A percentile compares a stretch with the other conserved stretches of the same genome.
Evolutionary conservation across 64 coral and sea anemone species (phyloP).

Genomic region (Montipora capricornis): DNA sequence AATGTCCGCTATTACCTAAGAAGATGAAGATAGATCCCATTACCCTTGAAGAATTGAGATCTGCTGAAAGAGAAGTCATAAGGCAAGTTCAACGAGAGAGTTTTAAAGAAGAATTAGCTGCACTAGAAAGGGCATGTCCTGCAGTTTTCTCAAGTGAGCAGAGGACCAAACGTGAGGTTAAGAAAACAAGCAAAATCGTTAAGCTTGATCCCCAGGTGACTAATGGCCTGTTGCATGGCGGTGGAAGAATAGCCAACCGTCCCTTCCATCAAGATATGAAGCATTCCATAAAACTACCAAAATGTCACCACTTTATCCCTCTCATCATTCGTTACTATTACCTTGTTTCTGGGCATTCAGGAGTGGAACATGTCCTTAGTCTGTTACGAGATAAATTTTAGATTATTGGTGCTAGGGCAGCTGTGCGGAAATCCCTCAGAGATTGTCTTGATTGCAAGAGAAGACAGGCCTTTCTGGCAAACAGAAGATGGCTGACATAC

Average conservation of each 20-base stretch:
- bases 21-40: not conserved
- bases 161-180: not conserved
- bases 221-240: too few relatives aligned
- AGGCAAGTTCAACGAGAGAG: not conserved
- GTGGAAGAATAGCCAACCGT: too few relatives aligned
- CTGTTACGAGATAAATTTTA: too few relatives aligned
- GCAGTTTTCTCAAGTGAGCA: not conserved
- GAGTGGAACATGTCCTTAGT: too few relatives aligned
- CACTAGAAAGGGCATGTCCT: not conserved
- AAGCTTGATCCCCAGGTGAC: not conserved
- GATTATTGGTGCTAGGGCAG: too few relatives aligned
- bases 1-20: not conserved
- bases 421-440: too few relatives aligned
- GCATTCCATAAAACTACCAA: too few relatives aligned
- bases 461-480: not conserved
- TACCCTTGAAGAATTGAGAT: not conserved
- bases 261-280: too few relatives aligned
- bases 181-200: not conserved
- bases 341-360: too few relatives aligned
- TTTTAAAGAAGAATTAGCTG: not conserved
- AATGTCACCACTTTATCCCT: too few relatives aligned
- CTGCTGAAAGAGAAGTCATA: not conserved
- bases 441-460: too few relatives aligned
- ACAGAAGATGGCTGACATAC: not conserved
- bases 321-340: too few relatives aligned